Conservation (phyloP, 2,888 invertebrate genomes). For the Sminthurinus aureus region DNA sequence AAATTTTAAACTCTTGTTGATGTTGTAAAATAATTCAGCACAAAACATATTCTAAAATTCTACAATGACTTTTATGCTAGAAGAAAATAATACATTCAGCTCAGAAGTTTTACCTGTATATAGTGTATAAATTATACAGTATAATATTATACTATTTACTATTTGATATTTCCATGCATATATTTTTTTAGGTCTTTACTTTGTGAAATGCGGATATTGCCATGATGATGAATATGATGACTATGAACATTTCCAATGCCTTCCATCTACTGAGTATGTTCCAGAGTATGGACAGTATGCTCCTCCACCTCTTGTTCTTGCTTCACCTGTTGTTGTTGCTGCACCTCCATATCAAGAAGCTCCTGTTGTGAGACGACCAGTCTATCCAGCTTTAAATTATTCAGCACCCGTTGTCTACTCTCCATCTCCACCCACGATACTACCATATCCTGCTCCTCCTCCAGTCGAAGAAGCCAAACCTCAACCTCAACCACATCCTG, state of each 20-base stretch:
- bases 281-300: not conserved
- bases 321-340: not conserved
- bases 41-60: not conserved
- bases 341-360: not conserved
- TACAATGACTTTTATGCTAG: not conserved
- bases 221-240: not conserved
- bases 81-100: not conserved
- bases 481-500: not conserved
- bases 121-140: not conserved
- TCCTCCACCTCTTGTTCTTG: not conserved
- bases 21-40: not conserved
- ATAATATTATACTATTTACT: not conserved
- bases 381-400: not conserved
- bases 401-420: not conserved
- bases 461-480: too few relatives aligned
- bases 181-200: constrained; percentile 3
- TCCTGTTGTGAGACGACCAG: not conserved
- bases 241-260: not conserved
- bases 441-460: too few relatives aligned
- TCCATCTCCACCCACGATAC: not conserved
- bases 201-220: constrained; percentile 20
- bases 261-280: not conserved
- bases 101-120: not conserved
- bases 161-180: not conserved
- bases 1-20: not conserved